Evolutionary conservation across 1,140 invertebrate genomes (phyloP).

Genomic region (Heliconius nattereri): DNA sequence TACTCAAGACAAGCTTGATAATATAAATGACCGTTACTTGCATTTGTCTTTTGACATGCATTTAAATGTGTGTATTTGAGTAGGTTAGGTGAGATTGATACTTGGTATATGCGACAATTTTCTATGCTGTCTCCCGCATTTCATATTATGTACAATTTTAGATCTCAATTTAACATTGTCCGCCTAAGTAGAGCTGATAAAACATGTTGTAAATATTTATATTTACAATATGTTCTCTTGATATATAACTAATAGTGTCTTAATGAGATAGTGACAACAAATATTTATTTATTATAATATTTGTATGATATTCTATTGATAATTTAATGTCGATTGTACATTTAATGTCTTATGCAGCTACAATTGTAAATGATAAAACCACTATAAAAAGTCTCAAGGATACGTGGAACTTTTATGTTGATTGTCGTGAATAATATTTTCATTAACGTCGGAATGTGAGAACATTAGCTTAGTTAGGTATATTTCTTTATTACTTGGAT

Average conservation of each 20-base stretch:
- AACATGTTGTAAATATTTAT: no score
- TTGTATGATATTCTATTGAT: neutral
- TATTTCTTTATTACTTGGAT: neutral
- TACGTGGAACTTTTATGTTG: neutral
- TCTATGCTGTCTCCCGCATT: no score
- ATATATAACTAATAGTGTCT: neutral
- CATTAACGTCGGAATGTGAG: neutral
- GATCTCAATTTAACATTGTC: no score
- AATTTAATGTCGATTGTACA: neutral
- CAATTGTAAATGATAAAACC: conserved; percentile 9
- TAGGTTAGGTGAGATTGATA: no score
- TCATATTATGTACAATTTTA: no score
- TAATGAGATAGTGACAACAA: neutral
- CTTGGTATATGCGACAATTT: no score
- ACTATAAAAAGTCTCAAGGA: neutral
- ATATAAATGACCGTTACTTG: no score
- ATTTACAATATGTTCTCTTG: no score
- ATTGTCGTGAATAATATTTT: conserved; percentile 4
- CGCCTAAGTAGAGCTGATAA: no score
- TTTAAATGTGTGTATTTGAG: no score
- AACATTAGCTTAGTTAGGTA: conserved; percentile 8
- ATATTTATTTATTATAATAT: neutral
- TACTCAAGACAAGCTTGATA: neutral
- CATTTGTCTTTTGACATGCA: no score
- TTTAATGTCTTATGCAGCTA: neutral